These are phyloP conservation scores for Bolinopsis microptera DNA, from an alignment of 37 sponge, comb jelly and placozoan genomes.

Conservation along the genomic window DNA sequence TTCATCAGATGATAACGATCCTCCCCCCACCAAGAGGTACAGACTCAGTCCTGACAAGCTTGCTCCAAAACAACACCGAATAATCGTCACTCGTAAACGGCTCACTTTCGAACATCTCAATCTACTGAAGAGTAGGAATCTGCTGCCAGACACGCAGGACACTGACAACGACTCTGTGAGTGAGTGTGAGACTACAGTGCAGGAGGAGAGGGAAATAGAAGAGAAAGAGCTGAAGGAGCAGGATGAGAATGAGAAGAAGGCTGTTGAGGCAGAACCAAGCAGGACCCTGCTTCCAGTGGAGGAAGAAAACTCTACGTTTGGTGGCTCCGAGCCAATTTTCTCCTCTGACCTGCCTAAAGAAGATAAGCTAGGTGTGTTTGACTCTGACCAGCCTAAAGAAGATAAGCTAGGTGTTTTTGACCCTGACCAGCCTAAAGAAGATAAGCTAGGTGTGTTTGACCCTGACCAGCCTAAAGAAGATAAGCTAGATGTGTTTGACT, in stretches of 20 bases:
- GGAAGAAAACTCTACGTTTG: no score
- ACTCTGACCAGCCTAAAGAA: no score
- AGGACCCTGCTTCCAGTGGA: no score
- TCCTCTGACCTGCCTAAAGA: no score
- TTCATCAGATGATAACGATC: background rate
- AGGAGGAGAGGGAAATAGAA: background rate
- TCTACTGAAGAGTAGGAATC: background rate
- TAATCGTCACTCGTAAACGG: background rate
- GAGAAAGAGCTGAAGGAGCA: background rate
- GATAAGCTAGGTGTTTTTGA: no score
- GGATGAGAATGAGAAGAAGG: background rate
- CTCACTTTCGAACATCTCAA: background rate
- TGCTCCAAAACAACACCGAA: background rate
- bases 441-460: no score
- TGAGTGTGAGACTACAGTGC: background rate
- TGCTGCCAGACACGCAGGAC: background rate
- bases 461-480: no score
- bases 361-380: no score
- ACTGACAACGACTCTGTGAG: background rate
- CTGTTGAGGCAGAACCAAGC: no score
- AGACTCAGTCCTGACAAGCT: background rate
- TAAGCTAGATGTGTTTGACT: no score
- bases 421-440: no score
- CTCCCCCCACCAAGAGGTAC: background rate
- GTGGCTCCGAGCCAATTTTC: no score